Percentiles rank a stretch among this genome's conserved stretches.
phyloP scores from a whole-genome alignment of 1,140 invertebrate genomes.

The Brachystomella parvula region DNA sequence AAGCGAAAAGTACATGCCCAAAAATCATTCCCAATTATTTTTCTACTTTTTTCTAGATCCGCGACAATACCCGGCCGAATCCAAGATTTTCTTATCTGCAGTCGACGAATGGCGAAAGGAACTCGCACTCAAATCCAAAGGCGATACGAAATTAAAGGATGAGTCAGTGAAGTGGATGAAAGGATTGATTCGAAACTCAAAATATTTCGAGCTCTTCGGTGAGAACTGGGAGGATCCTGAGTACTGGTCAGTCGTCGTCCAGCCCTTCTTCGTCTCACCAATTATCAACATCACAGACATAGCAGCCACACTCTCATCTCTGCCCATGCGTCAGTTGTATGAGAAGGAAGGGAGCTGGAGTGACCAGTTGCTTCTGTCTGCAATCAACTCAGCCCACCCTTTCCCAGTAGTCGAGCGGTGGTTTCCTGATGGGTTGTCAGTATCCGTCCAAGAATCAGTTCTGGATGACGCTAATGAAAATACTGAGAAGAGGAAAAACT shows the following conservation, averaged over 20 bases:
- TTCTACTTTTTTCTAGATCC: not conserved
- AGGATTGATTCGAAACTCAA: not conserved
- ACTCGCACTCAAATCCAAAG: not conserved
- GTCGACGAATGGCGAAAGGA: not conserved
- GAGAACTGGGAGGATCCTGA: conserved; percentile 12
- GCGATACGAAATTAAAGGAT: not conserved
- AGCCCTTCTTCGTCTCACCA: conserved; percentile 11
- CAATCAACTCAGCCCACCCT: conserved; percentile 6
- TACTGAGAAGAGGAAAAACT: no score
- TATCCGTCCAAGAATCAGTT: not conserved
- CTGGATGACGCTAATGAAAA: not conserved
- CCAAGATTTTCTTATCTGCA: not conserved
- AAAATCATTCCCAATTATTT: not conserved
- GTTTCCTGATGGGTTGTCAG: conserved; percentile 8
- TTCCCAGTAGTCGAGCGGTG: conserved; percentile 18
- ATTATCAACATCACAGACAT: conserved; percentile 14
- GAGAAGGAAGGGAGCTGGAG: not conserved
- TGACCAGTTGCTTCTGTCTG: not conserved
- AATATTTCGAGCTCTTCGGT: conserved; percentile 6
- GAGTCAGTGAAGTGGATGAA: conserved; percentile 8
- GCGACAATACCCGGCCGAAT: not conserved
- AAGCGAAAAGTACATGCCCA: no score
- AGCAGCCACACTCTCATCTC: conserved; percentile 2
- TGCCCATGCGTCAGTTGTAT: not conserved
- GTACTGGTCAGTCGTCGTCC: conserved; percentile 15